Base-by-base conservation (phyloP, 2,113 vertebrate species). In the Rhabdomys dilectus region DNA sequence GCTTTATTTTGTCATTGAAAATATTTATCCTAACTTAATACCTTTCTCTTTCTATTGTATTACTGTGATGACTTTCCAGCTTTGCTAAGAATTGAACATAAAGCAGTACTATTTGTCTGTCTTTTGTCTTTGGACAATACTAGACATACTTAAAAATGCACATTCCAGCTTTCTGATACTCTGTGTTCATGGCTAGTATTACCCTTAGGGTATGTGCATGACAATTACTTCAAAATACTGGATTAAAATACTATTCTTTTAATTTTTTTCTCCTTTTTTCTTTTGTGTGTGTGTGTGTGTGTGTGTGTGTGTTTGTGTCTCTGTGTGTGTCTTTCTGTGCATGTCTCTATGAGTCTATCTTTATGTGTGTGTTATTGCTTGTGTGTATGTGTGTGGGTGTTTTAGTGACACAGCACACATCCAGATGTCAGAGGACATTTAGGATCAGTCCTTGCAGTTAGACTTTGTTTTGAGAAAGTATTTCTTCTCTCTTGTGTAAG, bases 211-310 rank as follows among this genome's bases (percentile, higher is more conserved):
- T 36, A 80, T 11, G 5, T 36, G 70, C 31, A 87, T 95, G 72
- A 68, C 58, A 91, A 29, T 62, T 92, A 62, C 60, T 89, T 89
- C 15, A 92, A 93, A 89, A 58, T 42, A 62, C 34, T 75, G 26
- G 53, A 13, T 56, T 64, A 81, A 96, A 42, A 17, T 45, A 3
- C 85, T 86, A 66, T 34, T 21, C 8, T 64, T 48, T 86, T 42
- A 42, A 66, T 13, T 64, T 45, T 31, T 1, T 22, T 17, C 22
- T 24, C 4, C 3, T 31, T 29, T 5, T 16, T 51, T 16, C 7
- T 7, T 16, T 77, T 22, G 48, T 21, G 1, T 58, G 53, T 7
- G 5, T 58, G 21, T 82, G 9, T 81, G 10, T 77, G 15, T 19
- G 17, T 36, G 77, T 53, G 16, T 80, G 17, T 80, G 16, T 80